Conservation (phyloP, 2,888 invertebrate genomes). For the Prosapia bicincta region DNA sequence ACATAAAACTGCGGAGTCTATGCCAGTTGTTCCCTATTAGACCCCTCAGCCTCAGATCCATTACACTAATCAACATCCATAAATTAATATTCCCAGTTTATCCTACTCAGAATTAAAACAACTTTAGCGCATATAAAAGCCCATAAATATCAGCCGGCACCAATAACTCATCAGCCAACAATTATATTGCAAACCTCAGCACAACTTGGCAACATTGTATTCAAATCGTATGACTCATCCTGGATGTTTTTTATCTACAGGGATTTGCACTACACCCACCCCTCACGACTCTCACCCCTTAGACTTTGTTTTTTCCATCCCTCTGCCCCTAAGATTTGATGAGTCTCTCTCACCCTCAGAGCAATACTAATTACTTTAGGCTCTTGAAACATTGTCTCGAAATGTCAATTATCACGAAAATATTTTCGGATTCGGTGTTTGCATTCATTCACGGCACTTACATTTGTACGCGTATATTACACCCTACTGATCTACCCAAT, state of each 20-base stretch:
- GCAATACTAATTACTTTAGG: not conserved
- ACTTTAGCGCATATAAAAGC: not conserved
- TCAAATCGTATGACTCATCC: slow-evolving; percentile 22
- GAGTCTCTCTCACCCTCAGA: slow-evolving; percentile 10
- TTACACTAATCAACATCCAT: not conserved
- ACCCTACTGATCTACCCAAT: not conserved
- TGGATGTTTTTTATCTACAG: slow-evolving; percentile 26
- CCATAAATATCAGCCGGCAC: not conserved
- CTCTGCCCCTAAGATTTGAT: slow-evolving; percentile 22
- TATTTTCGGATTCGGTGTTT: not conserved
- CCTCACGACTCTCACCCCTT: not conserved
- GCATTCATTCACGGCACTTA: not conserved
- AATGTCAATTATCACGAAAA: not conserved
- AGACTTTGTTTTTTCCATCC: slow-evolving; percentile 19
- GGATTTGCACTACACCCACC: slow-evolving; percentile 27
- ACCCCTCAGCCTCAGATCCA: not conserved
- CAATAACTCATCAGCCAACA: not conserved
- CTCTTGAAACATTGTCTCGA: not conserved
- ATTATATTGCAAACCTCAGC: not conserved
- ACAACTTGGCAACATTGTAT: slow-evolving; percentile 17
- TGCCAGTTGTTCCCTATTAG: too few relatives aligned
- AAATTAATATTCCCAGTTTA: not conserved
- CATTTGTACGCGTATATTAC: not conserved
- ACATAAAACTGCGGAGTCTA: too few relatives aligned
- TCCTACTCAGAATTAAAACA: not conserved